Evolutionary conservation across 2,797 vertebrate species (phyloP), one percentile per base, ranked within the genome.

Genomic region (Brachymystax lenok): DNA sequence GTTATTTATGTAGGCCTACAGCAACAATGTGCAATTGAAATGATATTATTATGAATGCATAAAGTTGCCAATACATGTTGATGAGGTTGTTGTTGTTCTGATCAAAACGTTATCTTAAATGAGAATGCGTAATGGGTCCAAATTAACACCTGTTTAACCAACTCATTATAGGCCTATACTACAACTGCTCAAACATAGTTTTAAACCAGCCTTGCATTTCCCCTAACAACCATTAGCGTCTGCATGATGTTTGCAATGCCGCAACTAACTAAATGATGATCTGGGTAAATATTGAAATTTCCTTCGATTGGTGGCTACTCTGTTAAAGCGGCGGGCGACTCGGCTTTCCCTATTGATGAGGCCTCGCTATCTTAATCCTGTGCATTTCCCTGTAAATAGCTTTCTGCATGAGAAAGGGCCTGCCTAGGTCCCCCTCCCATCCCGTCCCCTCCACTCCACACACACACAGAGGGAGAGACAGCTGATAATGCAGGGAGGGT

Each of bases 371-470:
- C 83, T 84, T 94, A 94, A 95, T 95, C 94, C 92, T 87, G 88
- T 86, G 87, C 92, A 92, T 93, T 93, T 94, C 93, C 92, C 93
- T 93, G 90, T 92, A 94, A 94, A 94, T 91, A 93, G 88, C 86
- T 85, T 79, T 86, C 77, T 93, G 92, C 93, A 95, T 94, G 90
- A 93, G 91, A 95, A 94, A 92, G 81, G 40, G 73, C 80, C 81
- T 73, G 50, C 50, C 24, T 73, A n/a, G 82, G 78, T 82, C 83
- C 63, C 73, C 81, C 28, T 76, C 19, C 6, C 71, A 3, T n/a
- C 67, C 16, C 71, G 27, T 86, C 84, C 80, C 86, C 78, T 83
- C 74, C 46, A 56, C 76, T n/a, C 74, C 70, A 74, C 1, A 64
- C 80, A 50, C 79, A 17, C 56, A n/a, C 71, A 27, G 40, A 61